Base-by-base conservation (phyloP, 2,113 vertebrate species). In the Tringa solitaria region DNA sequence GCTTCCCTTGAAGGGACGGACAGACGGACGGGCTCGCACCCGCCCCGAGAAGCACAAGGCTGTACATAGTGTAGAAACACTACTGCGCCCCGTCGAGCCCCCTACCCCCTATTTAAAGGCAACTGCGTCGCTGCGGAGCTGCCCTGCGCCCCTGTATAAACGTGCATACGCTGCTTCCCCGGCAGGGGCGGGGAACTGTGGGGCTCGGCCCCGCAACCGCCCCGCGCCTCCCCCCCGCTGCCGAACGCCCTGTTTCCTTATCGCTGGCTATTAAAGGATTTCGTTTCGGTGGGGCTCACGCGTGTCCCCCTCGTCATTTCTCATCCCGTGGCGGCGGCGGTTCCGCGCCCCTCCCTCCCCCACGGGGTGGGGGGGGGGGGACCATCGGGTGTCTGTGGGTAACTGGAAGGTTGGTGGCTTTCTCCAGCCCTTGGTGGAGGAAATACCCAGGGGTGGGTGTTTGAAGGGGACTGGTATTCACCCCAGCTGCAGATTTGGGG, bases 181-280 rank as follows among this genome's bases (percentile, higher is more conserved):
- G 16, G 57, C 23, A 21, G 8, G 43, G 16, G 57, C 37, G 50
- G 30, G 50, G 50, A 26, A 51, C 50, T 19, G 72, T 0, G 9
- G 89, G 73, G 48, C 16, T 37, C 30, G 3, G 45, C n/a, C 45
- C 19, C 45, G 18, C 45, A 45, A 45, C 45, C 45, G 19, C 45
- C 45, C 45, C 45, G 17, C 45, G 43, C 9, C 45, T 17, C 43
- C 6, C 45, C 45, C 45, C 8, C 45, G 11, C 8, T 9, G 23
- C 32, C 35, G 30, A 33, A 33, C 43, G 54, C 75, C 82, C 69
- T 97, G 90, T 19, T 96, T 93, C 88, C 95, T 70, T 84, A 59
- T 96, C 91, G 46, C 86, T 67, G 70, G 92, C 94, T 94, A 98
- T 98, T 98, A 98, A 98, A 98, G 93, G 95, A 96, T 97, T 96